Evolutionary conservation across 2,113 vertebrate species (phyloP).

Genomic region (Oreochromis tanganicae): DNA sequence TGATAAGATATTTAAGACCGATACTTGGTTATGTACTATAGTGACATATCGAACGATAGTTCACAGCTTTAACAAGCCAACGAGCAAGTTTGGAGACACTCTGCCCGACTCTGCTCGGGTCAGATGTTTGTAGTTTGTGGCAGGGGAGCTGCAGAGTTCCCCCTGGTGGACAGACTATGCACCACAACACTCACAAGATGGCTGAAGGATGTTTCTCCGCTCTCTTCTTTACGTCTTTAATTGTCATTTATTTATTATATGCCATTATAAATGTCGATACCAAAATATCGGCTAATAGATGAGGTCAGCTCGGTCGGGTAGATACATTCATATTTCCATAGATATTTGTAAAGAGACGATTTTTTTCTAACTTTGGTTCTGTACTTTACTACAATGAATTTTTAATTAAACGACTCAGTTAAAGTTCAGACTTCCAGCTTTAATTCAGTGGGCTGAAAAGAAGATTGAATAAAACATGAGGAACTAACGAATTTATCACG

Average conservation of each 20-base stretch:
- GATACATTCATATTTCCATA: not conserved
- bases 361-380: not conserved
- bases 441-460: not conserved
- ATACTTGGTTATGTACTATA: not conserved
- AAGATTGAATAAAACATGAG: too few species aligned
- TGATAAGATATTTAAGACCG: not conserved
- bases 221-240: not conserved
- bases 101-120: not conserved
- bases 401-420: rapidly evolving
- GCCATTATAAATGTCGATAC: rapidly evolving
- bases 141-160: not conserved
- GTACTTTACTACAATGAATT: rapidly evolving
- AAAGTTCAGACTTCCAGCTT: not conserved
- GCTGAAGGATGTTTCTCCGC: not conserved
- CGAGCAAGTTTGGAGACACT: not conserved
- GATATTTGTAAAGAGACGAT: rapidly evolving
- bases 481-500: not conserved
- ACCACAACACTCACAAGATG: not conserved
- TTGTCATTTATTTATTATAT: not conserved
- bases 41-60: not conserved
- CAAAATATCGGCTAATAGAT: not conserved
- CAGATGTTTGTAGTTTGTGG: not conserved
- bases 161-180: not conserved
- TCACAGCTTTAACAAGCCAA: not conserved
- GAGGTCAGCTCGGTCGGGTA: not conserved